These are phyloP conservation scores for Gastrophysa polygoni DNA, from an alignment of 2,888 invertebrate genomes.

Conservation along the genomic window DNA sequence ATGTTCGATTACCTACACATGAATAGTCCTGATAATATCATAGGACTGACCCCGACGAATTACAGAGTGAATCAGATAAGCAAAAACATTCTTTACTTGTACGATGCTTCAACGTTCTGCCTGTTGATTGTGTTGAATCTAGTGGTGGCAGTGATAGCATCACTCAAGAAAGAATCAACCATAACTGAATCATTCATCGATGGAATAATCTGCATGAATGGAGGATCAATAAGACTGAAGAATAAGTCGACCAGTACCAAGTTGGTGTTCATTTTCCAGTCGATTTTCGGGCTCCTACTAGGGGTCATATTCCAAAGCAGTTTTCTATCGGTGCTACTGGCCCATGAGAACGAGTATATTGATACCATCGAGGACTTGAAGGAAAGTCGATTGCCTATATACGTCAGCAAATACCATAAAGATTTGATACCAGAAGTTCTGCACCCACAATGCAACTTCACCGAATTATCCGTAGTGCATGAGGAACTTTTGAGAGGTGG, in stretches of 20 bases:
- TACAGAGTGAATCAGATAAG: neutral
- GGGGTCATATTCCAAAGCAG: neutral
- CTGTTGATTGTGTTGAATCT: neutral
- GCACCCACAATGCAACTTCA: neutral
- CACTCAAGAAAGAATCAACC: neutral
- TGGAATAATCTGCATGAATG: neutral
- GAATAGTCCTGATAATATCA: neutral
- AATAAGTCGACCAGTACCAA: neutral
- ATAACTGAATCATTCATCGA: neutral
- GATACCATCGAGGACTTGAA: constrained; percentile 1
- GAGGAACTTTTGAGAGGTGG: neutral
- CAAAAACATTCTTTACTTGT: neutral
- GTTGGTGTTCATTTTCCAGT: neutral
- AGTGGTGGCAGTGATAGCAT: neutral
- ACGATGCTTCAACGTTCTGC: neutral
- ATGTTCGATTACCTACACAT: neutral
- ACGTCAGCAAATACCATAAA: neutral
- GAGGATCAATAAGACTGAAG: neutral
- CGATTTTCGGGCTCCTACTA: neutral
- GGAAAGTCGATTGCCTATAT: neutral
- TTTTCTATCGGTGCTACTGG: neutral
- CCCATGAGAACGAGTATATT: neutral
- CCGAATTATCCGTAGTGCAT: neutral
- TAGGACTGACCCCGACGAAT: neutral
- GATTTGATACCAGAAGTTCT: neutral